phyloP scores from a whole-genome alignment of 1,140 invertebrate species.

The Portunus trituberculatus region DNA sequence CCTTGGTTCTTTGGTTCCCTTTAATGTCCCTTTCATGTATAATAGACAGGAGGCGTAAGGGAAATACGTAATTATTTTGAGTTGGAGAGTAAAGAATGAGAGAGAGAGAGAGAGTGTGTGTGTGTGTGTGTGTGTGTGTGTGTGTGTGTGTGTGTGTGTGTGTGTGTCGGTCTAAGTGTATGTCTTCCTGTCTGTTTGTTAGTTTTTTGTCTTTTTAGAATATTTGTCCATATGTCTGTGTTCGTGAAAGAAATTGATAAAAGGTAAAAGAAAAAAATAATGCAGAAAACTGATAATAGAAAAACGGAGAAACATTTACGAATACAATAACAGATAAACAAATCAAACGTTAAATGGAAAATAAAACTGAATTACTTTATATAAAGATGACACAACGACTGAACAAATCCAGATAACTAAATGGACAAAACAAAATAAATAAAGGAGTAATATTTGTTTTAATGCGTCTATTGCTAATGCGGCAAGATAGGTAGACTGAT shows the following conservation, averaged over 20 bases:
- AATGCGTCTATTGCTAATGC: too few species aligned
- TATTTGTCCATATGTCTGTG: too few species aligned
- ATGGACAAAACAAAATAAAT: too few species aligned
- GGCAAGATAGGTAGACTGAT: neutral
- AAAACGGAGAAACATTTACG: neutral
- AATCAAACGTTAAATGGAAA: neutral
- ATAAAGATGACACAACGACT: too few species aligned
- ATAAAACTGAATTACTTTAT: too few species aligned
- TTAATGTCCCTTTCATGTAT: neutral
- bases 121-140: constrained; percentile 28
- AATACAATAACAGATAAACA: neutral
- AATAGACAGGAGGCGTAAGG: too few species aligned
- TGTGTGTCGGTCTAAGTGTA: neutral
- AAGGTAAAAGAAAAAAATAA: neutral
- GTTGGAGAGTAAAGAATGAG: too few species aligned
- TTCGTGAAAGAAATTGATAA: neutral
- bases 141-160: neutral
- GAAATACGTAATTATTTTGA: too few species aligned
- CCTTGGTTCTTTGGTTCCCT: neutral
- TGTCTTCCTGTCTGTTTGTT: too few species aligned
- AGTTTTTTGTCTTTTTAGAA: too few species aligned
- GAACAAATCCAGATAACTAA: too few species aligned
- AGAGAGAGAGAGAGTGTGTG: neutral
- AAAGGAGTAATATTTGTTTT: too few species aligned
- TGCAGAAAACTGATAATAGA: neutral